phyloP scores from a whole-genome alignment of 2,113 vertebrate species.

The Saccopteryx bilineata region DNA sequence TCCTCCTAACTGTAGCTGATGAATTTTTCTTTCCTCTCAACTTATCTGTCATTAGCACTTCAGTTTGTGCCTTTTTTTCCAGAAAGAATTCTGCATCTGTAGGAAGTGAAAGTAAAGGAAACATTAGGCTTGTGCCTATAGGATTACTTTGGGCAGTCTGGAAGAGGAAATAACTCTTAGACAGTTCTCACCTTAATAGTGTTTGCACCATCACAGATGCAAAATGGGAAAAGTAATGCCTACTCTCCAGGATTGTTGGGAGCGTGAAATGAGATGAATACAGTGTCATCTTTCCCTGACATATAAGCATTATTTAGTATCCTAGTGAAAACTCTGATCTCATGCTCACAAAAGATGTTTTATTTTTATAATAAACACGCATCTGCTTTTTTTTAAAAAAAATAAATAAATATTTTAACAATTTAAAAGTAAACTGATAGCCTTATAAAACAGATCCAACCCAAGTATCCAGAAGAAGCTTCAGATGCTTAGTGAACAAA shows the following conservation, averaged over 20 bases:
- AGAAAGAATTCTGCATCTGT: background rate
- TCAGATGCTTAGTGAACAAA: background rate
- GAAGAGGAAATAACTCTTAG: background rate
- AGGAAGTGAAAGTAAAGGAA: background rate
- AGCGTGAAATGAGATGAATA: background rate
- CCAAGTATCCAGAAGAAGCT: background rate
- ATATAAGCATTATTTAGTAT: background rate
- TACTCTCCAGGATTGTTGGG: background rate
- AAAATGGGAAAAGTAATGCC: background rate
- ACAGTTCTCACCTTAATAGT: background rate
- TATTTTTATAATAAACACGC: constrained; percentile 25
- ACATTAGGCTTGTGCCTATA: background rate
- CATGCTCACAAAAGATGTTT: constrained; percentile 51
- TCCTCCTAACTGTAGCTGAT: background rate
- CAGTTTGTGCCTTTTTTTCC: background rate
- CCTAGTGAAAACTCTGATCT: constrained; percentile 30
- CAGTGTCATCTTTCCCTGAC: fast-evolving
- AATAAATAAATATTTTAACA: background rate
- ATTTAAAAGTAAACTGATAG: constrained; percentile 50
- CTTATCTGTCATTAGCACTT: background rate
- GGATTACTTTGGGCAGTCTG: background rate
- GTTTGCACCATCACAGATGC: background rate
- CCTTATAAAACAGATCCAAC: constrained; percentile 29
- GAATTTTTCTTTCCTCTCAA: background rate
- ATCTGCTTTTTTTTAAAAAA: constrained; percentile 57